Base-by-base conservation (phyloP, 2,888 invertebrate genomes). In the Phengaris arion region DNA sequence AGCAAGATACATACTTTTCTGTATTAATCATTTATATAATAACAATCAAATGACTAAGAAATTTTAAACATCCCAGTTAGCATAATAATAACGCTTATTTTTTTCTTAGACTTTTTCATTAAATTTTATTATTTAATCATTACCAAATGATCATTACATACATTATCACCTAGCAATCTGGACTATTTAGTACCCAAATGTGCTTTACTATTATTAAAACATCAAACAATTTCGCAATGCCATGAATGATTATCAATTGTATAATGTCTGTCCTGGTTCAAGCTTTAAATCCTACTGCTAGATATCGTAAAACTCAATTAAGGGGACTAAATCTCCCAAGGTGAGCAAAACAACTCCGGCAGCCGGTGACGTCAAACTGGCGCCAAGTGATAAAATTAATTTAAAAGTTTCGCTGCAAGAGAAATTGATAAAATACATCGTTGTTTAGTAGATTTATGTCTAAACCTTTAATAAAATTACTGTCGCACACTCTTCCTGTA, bases 241-340 rank as follows among this genome's bases (percentile, higher is more conserved):
- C 35, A 35, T 9, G 52, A 52, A 35, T 2, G 6, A 12, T 64
- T 64, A 45, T 64, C 45, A 64, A 64, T 45, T 2, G 64, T 64
- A 35, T 35, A 59, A 70, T 70, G 15, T 48, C 48, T 15, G 15
- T 4, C 51, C 51, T 22, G 51, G 12, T 15, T 35, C 10, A 8
- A 69, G 46, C 48, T 22, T 51, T 48, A 70, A 70, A 48, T 51
- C 51, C 51, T 70, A 9, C 51, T 70, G 70, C 51, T 15, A 70
- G 70, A 70, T 70, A 70, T 70, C 70, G 51, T 70, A 70, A 70
- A 70, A 70, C 70, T 70, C 70, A 70, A 70, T 70, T 70, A 70
- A 15, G 70, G 70, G 48, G 70, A 70, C 15, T 51, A 70, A 70
- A 70, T 70, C 70, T 70, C 70, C 70, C 70, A 70, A 70, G 70